Conservation (phyloP, 2,113 vertebrate species). For the Corythoichthys intestinalis region DNA sequence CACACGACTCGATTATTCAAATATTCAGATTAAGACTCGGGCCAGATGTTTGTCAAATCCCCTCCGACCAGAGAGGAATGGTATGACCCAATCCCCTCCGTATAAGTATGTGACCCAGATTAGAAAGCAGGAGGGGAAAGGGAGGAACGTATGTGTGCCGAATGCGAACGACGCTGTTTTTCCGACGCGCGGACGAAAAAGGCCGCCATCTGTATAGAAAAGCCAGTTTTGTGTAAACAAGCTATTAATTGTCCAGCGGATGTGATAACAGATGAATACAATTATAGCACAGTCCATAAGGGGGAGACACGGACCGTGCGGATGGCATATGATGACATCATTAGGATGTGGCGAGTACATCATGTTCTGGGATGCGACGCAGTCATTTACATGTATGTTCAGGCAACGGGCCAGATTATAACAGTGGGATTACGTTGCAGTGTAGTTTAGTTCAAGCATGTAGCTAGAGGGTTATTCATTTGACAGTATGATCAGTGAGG, state of each 20-base stretch:
- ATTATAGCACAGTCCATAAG: constrained; percentile 31
- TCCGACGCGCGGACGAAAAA: constrained; percentile 6
- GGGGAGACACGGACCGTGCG: constrained; percentile 43
- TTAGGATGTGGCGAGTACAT: constrained; percentile 28
- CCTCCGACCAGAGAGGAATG: constrained; percentile 61
- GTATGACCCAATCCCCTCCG: constrained; percentile 69
- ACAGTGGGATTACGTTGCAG: constrained; percentile 22
- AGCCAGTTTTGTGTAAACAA: constrained; percentile 16
- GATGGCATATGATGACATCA: constrained; percentile 40
- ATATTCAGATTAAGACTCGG: constrained; percentile 66
- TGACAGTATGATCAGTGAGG: too few species aligned
- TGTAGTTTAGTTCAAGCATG: neutral
- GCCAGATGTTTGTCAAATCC: constrained; percentile 71
- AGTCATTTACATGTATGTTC: neutral
- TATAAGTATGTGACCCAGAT: constrained; percentile 76
- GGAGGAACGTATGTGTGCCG: constrained; percentile 10
- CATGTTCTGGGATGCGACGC: constrained; percentile 18
- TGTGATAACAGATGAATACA: constrained; percentile 25
- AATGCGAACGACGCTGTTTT: constrained; percentile 23
- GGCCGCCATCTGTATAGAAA: constrained; percentile 21
- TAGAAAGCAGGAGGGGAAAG: constrained; percentile 45
- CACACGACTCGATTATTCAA: constrained; percentile 59
- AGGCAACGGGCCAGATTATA: constrained; percentile 17
- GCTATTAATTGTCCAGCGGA: constrained; percentile 19
- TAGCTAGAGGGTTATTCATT: too few species aligned